Base-by-base conservation (phyloP, 2,888 invertebrate species). In the Aphidoletes aphidimyza region DNA sequence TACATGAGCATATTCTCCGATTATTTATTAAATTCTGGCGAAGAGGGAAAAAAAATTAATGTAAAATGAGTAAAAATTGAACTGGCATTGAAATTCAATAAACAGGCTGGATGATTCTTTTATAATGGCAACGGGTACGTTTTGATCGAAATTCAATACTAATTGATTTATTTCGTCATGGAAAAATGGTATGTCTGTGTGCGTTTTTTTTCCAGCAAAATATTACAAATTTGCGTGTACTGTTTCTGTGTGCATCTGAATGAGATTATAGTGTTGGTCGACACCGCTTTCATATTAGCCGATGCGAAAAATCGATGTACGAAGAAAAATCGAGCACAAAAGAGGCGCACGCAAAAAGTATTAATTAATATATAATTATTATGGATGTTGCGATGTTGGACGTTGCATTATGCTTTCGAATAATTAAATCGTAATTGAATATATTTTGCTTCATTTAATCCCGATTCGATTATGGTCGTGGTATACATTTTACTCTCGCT, bases 371-470 rank as follows among this genome's bases (percentile, higher is more conserved):
- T n/a, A 81, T 81, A 37, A 81, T 81, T 81, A 81, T n/a, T 81
- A 81, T 81, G 81, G 36, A 81, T 81, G 81, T 81, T 81, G 81
- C 22, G 81, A 36, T n/a, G 37, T 9, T 81, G 37, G 37, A 3
- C 37, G 81, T 8, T 81, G 81, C 22, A 81, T 81, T 37, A 81
- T 81, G 81, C 81, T 81, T 81, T 37, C 37, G 81, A 37, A 81
- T 81, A 81, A 81, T 81, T 81, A 37, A 81, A 81, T 81, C 81
- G 81, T 81, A 81, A 81, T 81, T 81, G 81, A 81, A 81, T 81
- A 81, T 81, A 81, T 81, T 36, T 37, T 81, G 81, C 81, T 81
- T 81, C 81, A 81, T 81, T 81, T 81, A 81, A 81, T 36, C 81
- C 37, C 37, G 36, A 81, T 81, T 37, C 81, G 37, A 81, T 81